Conservation (phyloP, 2,888 invertebrate genomes). For the Heliconius ethilla region DNA sequence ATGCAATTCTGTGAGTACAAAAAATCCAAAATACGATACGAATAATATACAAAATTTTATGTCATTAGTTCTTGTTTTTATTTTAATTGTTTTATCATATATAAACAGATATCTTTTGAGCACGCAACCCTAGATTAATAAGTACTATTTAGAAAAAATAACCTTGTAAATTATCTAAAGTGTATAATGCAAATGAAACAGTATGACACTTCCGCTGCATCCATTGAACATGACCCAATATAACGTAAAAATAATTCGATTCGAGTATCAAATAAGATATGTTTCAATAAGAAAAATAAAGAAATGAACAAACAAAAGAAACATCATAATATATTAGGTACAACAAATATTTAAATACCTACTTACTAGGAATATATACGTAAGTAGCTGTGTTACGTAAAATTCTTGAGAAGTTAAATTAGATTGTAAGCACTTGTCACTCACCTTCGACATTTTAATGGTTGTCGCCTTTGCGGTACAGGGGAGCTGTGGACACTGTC, state of each 20-base stretch:
- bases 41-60: not conserved
- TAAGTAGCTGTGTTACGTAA: not conserved
- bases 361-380: not conserved
- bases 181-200: slow-evolving; percentile 1
- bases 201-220: not conserved
- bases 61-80: not conserved
- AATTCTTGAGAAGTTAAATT: slow-evolving; percentile 6
- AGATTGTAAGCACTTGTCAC: slow-evolving; percentile 32
- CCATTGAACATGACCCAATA: slow-evolving; percentile 18
- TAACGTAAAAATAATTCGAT: not conserved
- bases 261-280: not conserved
- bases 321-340: not conserved
- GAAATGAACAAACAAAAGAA: not conserved
- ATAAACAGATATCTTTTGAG: not conserved
- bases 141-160: not conserved
- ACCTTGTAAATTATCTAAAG: slow-evolving; percentile 22
- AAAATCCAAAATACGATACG: not conserved
- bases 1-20: not conserved
- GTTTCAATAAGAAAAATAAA: not conserved
- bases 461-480: slow-evolving; percentile 84
- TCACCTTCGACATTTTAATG: slow-evolving; percentile 84
- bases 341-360: not conserved
- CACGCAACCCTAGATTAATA: not conserved
- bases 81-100: not conserved
- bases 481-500: slow-evolving; percentile 91